Evolutionary conservation across 2,113 vertebrate species (phyloP).

Genomic region (Oreotragus oreotragus): DNA sequence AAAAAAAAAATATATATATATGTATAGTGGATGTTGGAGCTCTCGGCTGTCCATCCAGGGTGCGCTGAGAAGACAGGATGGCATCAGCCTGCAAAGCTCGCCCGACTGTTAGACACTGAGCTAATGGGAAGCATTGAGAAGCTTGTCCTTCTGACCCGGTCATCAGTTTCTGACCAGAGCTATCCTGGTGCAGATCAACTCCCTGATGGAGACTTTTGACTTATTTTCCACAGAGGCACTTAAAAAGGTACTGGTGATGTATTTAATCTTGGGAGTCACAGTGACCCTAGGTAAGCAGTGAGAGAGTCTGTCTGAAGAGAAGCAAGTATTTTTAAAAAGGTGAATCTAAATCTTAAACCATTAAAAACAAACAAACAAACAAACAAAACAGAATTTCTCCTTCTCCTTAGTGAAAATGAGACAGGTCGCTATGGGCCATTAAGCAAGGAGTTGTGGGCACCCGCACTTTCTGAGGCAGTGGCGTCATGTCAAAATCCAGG

Average conservation of each 20-base stretch:
- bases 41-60: no score
- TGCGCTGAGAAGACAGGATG: accelerated
- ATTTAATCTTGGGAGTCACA: background rate
- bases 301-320: background rate
- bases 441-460: background rate
- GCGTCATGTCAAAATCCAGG: background rate
- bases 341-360: background rate
- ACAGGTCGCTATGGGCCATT: background rate
- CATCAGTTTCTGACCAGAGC: background rate
- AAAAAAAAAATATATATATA: background rate
- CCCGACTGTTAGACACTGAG: accelerated
- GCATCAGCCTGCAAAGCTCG: accelerated
- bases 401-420: background rate
- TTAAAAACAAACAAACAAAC: background rate
- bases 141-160: background rate
- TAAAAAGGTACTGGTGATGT: background rate
- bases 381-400: background rate
- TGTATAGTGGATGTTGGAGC: accelerated
- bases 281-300: background rate
- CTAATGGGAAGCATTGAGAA: background rate
- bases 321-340: background rate
- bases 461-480: background rate
- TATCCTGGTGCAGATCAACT: background rate
- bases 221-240: background rate
- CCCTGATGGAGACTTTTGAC: background rate